These are phyloP conservation scores for Cyphotilapia sp. DNA, from an alignment of 2,113 vertebrate species.

Conservation along the genomic window DNA sequence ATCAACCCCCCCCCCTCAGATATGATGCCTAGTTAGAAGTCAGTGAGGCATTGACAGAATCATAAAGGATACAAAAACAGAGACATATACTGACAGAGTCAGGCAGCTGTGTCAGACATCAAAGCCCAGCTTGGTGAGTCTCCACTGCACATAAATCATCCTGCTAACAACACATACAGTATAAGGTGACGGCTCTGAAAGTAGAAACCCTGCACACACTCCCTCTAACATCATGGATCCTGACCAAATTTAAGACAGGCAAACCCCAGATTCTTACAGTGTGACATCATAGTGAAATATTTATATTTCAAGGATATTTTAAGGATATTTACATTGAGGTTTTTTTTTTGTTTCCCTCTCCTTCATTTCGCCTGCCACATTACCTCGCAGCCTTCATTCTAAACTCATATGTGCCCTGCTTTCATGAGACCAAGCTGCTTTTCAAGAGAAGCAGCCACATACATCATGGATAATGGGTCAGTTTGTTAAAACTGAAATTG, in stretches of 20 bases:
- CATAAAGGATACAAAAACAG: neutral
- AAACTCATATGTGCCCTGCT: neutral
- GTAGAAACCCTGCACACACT: neutral
- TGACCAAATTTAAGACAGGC: neutral
- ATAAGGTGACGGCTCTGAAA: slow-evolving; percentile 10
- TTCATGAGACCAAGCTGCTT: neutral
- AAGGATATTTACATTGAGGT: rapidly evolving
- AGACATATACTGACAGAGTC: slow-evolving; percentile 13
- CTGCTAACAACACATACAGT: slow-evolving; percentile 27
- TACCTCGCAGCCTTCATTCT: neutral
- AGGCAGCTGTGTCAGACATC: slow-evolving; percentile 34
- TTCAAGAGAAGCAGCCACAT: neutral
- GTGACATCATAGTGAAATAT: neutral
- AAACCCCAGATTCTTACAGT: neutral
- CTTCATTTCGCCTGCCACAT: neutral
- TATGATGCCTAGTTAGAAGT: neutral
- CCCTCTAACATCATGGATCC: neutral
- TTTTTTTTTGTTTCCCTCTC: neutral
- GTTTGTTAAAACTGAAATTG: neutral
- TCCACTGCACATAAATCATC: slow-evolving; percentile 39
- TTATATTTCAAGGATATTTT: too few relatives aligned
- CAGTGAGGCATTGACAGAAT: neutral
- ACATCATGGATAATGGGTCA: neutral
- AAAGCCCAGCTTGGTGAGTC: neutral
- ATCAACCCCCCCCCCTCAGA: neutral